Evolutionary conservation across 1,140 invertebrate species (phyloP).

Genomic region (Epicauta chinensis): DNA sequence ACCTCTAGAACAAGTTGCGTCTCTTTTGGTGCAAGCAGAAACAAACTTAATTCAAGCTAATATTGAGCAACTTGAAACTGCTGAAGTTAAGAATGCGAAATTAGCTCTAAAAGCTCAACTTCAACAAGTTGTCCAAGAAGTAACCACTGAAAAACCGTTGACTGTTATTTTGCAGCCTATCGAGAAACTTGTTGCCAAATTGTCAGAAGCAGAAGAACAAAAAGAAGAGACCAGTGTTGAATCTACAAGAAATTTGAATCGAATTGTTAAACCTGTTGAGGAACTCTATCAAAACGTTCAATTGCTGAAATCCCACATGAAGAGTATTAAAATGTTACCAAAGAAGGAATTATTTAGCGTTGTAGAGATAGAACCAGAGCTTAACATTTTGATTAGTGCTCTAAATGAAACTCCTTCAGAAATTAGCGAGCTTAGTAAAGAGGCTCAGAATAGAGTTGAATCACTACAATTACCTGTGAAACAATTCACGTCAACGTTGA

Average conservation of each 20-base stretch:
- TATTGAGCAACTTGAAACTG: no score
- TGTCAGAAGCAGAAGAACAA: not conserved
- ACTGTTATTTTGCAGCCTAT: not conserved
- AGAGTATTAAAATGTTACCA: not conserved
- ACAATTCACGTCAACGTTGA: no score
- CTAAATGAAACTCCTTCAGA: not conserved
- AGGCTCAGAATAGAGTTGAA: not conserved
- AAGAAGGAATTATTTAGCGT: not conserved
- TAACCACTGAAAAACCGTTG: not conserved
- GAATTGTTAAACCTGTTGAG: not conserved
- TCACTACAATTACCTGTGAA: no score
- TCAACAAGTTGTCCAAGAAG: not conserved
- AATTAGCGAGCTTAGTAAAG: not conserved
- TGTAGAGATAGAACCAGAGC: not conserved
- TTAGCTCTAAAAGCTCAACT: not conserved
- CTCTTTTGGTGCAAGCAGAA: no score
- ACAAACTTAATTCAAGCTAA: no score
- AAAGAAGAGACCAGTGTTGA: not conserved
- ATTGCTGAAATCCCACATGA: not conserved
- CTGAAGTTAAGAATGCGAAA: no score
- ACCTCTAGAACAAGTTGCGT: not conserved
- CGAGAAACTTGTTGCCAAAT: not conserved
- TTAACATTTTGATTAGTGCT: not conserved
- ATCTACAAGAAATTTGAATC: not conserved
- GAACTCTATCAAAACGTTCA: constrained; percentile 3